phyloP scores from a whole-genome alignment of 2,113 vertebrate genomes.

The Pachyramphus minor region DNA sequence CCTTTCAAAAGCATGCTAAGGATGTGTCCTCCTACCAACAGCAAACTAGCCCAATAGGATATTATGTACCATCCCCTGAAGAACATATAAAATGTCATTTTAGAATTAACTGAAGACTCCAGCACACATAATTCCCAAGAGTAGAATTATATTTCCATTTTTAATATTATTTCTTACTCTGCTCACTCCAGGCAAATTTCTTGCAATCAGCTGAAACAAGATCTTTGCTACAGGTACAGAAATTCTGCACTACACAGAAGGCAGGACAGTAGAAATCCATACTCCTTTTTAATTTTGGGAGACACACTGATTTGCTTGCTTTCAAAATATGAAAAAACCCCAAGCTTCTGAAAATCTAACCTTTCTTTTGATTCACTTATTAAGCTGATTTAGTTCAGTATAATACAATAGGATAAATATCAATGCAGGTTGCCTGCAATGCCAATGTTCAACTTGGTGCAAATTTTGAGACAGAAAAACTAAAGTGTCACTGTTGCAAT shows the following conservation, averaged over 20 bases:
- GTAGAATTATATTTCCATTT: constrained; percentile 8
- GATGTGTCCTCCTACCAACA: neutral
- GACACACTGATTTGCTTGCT: neutral
- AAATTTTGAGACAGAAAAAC: neutral
- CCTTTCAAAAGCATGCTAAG: neutral
- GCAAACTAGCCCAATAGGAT: neutral
- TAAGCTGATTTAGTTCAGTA: neutral
- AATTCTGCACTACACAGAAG: neutral
- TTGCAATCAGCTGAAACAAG: neutral
- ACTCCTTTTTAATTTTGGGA: neutral
- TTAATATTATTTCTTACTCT: neutral
- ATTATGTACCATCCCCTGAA: neutral
- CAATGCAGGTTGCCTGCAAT: neutral
- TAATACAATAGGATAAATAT: neutral
- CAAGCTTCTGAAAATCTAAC: neutral
- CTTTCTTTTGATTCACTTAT: neutral
- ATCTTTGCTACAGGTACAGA: neutral
- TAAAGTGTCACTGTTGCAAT: neutral
- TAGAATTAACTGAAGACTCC: neutral
- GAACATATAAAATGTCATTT: neutral
- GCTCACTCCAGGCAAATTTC: neutral
- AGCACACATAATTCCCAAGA: neutral
- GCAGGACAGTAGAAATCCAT: neutral
- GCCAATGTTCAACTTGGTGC: neutral
- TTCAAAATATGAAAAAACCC: neutral